Evolutionary conservation across 2,888 invertebrate genomes (phyloP).

Genomic region (Ophraella communa): DNA sequence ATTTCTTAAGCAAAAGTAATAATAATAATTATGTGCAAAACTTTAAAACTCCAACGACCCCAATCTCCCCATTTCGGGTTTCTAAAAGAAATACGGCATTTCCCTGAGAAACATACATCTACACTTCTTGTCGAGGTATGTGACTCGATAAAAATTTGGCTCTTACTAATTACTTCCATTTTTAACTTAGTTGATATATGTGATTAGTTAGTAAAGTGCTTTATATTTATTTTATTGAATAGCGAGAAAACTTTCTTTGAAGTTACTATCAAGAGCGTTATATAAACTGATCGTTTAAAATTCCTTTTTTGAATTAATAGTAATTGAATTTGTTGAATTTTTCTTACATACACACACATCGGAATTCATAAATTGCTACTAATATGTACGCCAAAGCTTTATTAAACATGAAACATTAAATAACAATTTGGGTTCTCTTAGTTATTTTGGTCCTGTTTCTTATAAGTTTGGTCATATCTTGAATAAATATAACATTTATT

Average conservation of each 20-base stretch:
- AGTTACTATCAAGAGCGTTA: not conserved
- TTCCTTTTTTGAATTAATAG: not conserved
- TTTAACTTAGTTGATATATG: slow-evolving; percentile 11
- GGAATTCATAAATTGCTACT: too few species aligned
- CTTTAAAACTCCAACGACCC: too few species aligned
- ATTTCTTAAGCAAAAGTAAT: too few species aligned
- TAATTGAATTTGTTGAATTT: not conserved
- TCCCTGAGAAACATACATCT: slow-evolving; percentile 1
- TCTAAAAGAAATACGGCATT: not conserved
- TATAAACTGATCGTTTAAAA: slow-evolving; percentile 1
- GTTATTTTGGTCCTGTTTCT: too few species aligned
- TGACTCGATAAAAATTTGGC: slow-evolving; percentile 1
- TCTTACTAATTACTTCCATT: slow-evolving; percentile 16
- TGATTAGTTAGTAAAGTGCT: slow-evolving; percentile 7
- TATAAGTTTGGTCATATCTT: too few species aligned
- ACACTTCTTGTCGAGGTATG: not conserved
- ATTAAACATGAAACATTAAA: too few species aligned
- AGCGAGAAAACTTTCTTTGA: not conserved
- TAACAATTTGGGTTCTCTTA: too few species aligned
- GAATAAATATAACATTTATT: too few species aligned
- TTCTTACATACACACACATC: not conserved
- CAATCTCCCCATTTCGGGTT: not conserved
- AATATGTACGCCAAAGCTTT: too few species aligned
- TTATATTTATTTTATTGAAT: slow-evolving; percentile 7
- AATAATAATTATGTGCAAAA: too few species aligned